Evolutionary conservation across 2,113 vertebrate genomes (phyloP).

Genomic region (Myotis yumanensis): DNA sequence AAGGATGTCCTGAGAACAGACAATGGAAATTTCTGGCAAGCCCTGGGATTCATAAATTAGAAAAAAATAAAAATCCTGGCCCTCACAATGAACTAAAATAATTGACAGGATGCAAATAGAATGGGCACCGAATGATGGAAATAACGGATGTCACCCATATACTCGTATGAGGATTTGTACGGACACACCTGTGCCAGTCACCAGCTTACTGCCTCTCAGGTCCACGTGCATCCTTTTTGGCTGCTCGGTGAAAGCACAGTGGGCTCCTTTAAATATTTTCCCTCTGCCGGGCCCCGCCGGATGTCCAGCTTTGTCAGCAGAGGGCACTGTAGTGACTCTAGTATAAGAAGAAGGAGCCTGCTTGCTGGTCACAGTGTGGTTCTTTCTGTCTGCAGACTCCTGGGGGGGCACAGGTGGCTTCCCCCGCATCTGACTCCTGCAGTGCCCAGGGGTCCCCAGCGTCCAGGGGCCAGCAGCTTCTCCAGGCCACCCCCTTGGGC

Average conservation of each 20-base stretch:
- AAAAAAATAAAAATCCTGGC: not conserved
- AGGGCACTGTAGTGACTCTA: not conserved
- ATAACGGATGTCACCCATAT: not conserved
- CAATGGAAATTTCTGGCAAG: not conserved
- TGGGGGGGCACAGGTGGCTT: too few species aligned
- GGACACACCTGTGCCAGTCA: not conserved
- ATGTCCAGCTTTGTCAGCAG: not conserved
- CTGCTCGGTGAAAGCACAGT: not conserved
- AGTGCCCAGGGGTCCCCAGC: not conserved
- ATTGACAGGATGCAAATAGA: not conserved
- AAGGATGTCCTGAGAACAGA: not conserved
- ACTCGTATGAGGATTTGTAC: not conserved
- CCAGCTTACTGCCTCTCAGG: not conserved
- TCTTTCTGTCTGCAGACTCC: not conserved
- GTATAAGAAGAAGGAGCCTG: not conserved
- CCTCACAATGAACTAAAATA: not conserved
- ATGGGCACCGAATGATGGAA: not conserved
- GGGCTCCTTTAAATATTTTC: not conserved
- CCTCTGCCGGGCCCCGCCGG: not conserved
- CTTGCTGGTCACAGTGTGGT: not conserved
- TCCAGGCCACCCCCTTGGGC: not conserved
- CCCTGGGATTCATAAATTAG: not conserved
- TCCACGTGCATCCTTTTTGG: conserved; percentile 7
- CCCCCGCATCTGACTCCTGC: not conserved
- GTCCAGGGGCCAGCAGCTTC: not conserved